Conservation (phyloP, 2,888 invertebrate genomes). For the Zootermopsis nevadensis region DNA sequence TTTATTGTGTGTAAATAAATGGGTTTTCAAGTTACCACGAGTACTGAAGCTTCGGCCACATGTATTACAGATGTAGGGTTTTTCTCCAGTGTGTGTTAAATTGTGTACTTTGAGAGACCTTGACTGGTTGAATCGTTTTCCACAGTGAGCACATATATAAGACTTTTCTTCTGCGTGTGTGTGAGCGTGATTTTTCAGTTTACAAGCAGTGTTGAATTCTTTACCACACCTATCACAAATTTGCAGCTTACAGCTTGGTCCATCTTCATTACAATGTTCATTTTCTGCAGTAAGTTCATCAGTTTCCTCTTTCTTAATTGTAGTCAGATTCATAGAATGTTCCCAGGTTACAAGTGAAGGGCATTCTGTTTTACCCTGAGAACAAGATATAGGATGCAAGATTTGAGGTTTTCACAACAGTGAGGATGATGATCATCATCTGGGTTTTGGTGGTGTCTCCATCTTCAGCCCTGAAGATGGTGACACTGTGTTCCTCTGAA, state of each 20-base stretch:
- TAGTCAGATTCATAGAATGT: neutral
- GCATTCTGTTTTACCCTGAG: neutral
- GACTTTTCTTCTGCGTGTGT: neutral
- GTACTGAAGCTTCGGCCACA: neutral
- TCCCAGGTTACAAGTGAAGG: neutral
- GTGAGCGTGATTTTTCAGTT: neutral
- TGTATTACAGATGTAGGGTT: neutral
- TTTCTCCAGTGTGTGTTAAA: neutral
- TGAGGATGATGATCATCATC: no score
- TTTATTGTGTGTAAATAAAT: neutral
- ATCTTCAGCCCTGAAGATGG: no score
- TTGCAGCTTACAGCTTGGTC: neutral
- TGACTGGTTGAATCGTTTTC: neutral
- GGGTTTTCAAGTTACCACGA: neutral
- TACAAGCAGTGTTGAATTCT: neutral
- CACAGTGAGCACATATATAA: constrained; percentile 1
- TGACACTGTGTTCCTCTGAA: no score
- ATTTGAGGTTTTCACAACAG: no score
- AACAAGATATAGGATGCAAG: no score
- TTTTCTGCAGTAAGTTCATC: neutral
- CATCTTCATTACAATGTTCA: neutral
- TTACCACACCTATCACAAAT: neutral
- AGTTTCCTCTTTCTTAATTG: neutral
- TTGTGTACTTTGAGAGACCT: neutral
- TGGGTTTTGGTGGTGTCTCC: no score